These are phyloP conservation scores for Campoletis sonorensis DNA, from an alignment of 1,140 invertebrate species.

Conservation along the genomic window DNA sequence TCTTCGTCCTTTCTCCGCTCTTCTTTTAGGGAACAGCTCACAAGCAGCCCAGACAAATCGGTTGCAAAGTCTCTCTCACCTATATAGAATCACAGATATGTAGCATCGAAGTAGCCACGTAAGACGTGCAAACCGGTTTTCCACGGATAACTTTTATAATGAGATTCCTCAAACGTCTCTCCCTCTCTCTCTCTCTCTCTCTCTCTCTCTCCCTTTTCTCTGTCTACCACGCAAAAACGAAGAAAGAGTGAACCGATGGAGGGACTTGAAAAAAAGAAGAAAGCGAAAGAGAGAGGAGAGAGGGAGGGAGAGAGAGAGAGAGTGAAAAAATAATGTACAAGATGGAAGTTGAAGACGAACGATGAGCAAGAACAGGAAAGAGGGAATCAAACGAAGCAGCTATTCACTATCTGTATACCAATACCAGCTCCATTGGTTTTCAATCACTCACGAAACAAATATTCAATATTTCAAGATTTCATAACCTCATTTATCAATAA, in stretches of 20 bases:
- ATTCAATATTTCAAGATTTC: background rate
- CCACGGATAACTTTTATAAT: constrained; percentile 63
- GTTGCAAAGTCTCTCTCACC: constrained; percentile 44
- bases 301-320: background rate
- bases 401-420: no score
- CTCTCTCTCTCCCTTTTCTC: background rate
- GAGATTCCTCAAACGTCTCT: constrained; percentile 61
- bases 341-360: background rate
- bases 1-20: background rate
- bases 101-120: constrained; percentile 36
- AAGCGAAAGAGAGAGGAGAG: background rate
- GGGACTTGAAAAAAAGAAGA: constrained; percentile 11
- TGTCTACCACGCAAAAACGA: constrained; percentile 2
- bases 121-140: constrained; percentile 63
- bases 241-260: constrained; percentile 38
- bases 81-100: constrained; percentile 23
- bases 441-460: background rate
- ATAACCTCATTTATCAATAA: background rate
- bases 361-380: background rate
- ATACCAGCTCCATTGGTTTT: background rate
- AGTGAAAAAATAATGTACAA: background rate
- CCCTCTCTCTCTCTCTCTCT: no score
- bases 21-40: constrained; percentile 2
- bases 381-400: background rate
- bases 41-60: constrained; percentile 45